Conservation (phyloP, 2,888 invertebrate species). For the Auanema sp. region DNA sequence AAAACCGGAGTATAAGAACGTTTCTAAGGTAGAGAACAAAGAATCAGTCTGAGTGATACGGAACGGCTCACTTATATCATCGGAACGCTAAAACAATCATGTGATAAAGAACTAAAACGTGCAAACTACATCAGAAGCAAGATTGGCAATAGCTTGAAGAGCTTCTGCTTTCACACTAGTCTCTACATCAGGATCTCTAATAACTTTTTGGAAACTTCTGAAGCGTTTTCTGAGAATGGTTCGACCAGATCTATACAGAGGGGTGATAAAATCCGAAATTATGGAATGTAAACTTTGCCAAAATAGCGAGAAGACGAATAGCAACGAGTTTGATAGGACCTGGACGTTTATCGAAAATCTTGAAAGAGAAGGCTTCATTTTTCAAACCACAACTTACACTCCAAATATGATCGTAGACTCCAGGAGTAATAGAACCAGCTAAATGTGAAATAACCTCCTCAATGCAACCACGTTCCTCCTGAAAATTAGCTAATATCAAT, state of each 20-base stretch:
- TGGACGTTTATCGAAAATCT: not conserved
- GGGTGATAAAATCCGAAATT: not conserved
- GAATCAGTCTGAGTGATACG: slow-evolving; percentile 31
- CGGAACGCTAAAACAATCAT: not conserved
- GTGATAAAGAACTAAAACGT: not conserved
- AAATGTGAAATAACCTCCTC: slow-evolving; percentile 39
- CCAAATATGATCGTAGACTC: slow-evolving; percentile 13
- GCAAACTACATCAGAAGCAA: slow-evolving; percentile 10
- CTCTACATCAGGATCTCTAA: slow-evolving; percentile 12
- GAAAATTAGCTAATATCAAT: slow-evolving; percentile 2
- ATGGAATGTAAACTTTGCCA: not conserved
- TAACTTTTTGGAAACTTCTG: slow-evolving; percentile 28
- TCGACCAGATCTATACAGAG: not conserved
- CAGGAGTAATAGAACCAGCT: slow-evolving; percentile 5
- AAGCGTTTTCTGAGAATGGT: slow-evolving; percentile 16
- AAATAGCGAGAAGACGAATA: slow-evolving; percentile 1
- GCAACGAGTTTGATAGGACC: not conserved
- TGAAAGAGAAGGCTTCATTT: too few relatives aligned
- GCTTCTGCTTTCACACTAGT: slow-evolving; percentile 17
- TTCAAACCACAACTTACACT: slow-evolving; percentile 8
- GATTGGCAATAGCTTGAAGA: slow-evolving; percentile 16
- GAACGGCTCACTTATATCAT: slow-evolving; percentile 16
- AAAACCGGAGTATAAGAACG: slow-evolving; percentile 9
- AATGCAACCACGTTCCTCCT: slow-evolving; percentile 29
- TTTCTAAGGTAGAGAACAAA: slow-evolving; percentile 27